phyloP scores from a whole-genome alignment of 2,888 invertebrate species.

The Mesorhabditis belari region DNA sequence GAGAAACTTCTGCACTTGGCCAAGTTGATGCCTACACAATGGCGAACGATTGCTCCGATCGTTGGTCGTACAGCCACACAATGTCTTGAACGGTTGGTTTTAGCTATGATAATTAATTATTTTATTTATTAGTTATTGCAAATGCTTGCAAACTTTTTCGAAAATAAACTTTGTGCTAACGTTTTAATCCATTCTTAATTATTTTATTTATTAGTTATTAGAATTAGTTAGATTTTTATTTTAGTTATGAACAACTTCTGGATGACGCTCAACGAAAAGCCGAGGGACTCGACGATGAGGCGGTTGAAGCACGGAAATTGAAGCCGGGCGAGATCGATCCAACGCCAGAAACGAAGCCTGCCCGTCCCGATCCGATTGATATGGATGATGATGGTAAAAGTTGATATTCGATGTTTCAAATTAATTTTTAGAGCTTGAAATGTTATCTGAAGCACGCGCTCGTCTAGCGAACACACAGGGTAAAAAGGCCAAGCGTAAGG shows the following conservation, averaged over 20 bases:
- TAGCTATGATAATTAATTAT: not conserved
- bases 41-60: constrained; percentile 98
- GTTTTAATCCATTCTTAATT: too few species aligned
- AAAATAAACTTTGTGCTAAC: not conserved
- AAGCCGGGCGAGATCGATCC: constrained; percentile 99
- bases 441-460: constrained; percentile 96
- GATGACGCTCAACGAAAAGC: constrained; percentile 95
- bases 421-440: constrained; percentile 74
- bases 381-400: constrained; percentile 95
- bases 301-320: constrained; percentile 87
- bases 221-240: constrained; percentile 3
- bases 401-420: not conserved
- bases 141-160: too few species aligned
- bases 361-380: constrained; percentile 95
- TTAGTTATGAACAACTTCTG: constrained; percentile 48
- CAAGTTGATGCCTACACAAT: constrained; percentile 98
- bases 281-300: constrained; percentile 72
- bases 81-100: constrained; percentile 84
- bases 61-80: constrained; percentile 97
- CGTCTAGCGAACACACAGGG: constrained; percentile 97
- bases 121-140: too few species aligned
- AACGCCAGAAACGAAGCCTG: constrained; percentile 98
- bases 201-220: constrained; percentile 1
- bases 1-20: constrained; percentile 85
- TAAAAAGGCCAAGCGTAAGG: constrained; percentile 62